These are phyloP conservation scores for Eurytoma adleriae DNA, from an alignment of 2,888 invertebrate species.

Conservation along the genomic window DNA sequence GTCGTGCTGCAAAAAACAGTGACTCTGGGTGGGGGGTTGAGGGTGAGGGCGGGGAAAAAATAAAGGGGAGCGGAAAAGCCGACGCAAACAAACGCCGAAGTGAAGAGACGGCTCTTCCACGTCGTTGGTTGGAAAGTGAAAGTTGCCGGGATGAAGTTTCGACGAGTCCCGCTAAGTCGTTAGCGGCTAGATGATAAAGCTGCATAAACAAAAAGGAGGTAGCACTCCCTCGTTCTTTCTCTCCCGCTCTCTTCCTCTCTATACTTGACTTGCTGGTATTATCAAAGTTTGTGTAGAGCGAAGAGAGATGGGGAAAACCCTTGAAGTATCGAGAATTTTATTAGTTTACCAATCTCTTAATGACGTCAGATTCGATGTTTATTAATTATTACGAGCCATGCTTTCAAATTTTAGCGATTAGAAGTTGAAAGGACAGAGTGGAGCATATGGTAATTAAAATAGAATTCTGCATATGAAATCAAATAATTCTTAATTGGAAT, in stretches of 20 bases:
- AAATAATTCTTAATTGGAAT: too few species aligned
- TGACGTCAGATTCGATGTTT: not conserved
- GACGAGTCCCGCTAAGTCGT: conserved; percentile 18
- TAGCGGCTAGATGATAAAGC: conserved; percentile 39
- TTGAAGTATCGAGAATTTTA: not conserved
- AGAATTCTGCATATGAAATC: too few species aligned
- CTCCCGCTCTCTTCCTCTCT: too few species aligned
- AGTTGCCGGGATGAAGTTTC: conserved; percentile 26
- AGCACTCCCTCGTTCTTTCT: not conserved
- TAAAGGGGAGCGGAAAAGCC: conserved; percentile 29
- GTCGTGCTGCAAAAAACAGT: conserved; percentile 33
- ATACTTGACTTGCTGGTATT: not conserved
- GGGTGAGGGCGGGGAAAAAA: too few species aligned
- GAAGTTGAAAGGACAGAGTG: too few species aligned
- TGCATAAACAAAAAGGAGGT: conserved; percentile 40
- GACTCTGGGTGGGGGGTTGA: not conserved
- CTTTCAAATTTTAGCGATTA: too few species aligned
- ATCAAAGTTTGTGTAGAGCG: conserved; percentile 16
- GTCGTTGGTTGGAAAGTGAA: conserved; percentile 26
- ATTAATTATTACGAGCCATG: not conserved
- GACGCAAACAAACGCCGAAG: conserved; percentile 24
- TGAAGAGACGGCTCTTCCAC: not conserved
- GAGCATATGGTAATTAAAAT: too few species aligned
- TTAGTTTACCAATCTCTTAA: conserved; percentile 21
- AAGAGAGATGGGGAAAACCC: not conserved